Base-by-base conservation (phyloP, 2,113 vertebrate genomes). In the Mellivora capensis region DNA sequence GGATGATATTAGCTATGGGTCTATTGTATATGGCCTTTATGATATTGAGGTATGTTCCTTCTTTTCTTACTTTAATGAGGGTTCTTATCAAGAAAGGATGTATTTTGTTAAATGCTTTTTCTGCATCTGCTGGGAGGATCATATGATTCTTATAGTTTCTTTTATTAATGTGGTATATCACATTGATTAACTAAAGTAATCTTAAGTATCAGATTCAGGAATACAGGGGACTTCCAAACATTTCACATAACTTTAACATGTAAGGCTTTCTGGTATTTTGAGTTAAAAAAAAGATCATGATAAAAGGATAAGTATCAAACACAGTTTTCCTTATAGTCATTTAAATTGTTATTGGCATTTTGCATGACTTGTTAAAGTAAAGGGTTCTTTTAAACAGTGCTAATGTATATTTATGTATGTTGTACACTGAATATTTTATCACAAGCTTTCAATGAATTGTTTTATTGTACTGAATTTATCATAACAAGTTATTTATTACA, bases 401-500 rank as follows among this genome's bases (percentile, higher is more conserved):
- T 74, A 91, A 85, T 71, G 23, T 96, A 79, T 91, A 91, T 91
- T 97, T 95, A 97, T 88, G 52, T 71, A 94, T 59, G 27, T 80
- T 94, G 91, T 82, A 71, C 44, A 64, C 57, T 39, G 80, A 93
- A 93, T 95, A 91, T 97, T 98, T 98, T 97, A 96, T 96, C 80
- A 86, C 76, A 91, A 79, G 83, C 44, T 96, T 97, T 98, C 93
- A 97, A 87, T 95, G 76, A 97, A 96, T 82, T 97, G 31, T 96
- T 98, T 96, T 96, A 96, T 96, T 94, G 44, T 54, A 72, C 54
- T 69, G 67, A 97, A 97, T 96, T 98, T 94, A 96, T 95, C 34
- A 77, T 72, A 98, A 95, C 0, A 17, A 54, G 34, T 93, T 96
- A 96, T 96, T 98, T 98, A 91, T 79, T 93, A 59, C 10, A 86